Evolutionary conservation across 2,113 vertebrate genomes (phyloP), one percentile per base, ranked within the genome.

Genomic region (Mesoclemmys tuberculata): DNA sequence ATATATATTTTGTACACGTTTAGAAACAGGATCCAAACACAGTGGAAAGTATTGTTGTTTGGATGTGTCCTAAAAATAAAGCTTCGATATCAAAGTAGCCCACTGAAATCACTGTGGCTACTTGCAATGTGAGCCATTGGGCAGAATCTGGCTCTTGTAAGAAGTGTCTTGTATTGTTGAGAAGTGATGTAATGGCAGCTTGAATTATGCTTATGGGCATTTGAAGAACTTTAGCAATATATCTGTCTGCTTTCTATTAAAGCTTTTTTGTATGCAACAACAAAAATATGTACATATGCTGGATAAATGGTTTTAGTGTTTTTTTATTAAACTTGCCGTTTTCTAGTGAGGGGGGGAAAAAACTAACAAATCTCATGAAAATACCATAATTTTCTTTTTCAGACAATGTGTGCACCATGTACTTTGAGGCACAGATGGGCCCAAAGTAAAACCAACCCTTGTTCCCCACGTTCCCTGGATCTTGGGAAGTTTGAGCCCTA

Each of bases 221-320:
- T 56, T 92, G 94, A 95, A 95, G 93, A 95, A 26, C 84, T 94
- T 94, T 90, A 90, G 78, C 38, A 89, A 78, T 88, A 61, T 87
- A 92, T 88, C 52, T 82, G 26, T 93, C 94, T 97, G 93, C 58
- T 97, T 97, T 85, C 46, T 93, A 90, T 97, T 97, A 97, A 22
- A 56, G 55, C 55, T 94, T 82, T 92, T 93, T 82, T 92, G 13
- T 91, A 93, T 85, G 92, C 24, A 92, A 58, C 48, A 95, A 87
- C 44, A 90, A 92, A 95, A 92, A 90, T 83, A 51, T n/a, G 52
- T 38, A 94, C 85, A 71, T 11, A 31, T 94, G 5, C 88, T 94
- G 52, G 3, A 24, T 82, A 3, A 41, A 78, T 44, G 24, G 12
- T 12, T 29, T 55, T 49, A 29, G 21, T 35, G 29, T 56, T 51